Evolutionary conservation across 2,113 vertebrate genomes (phyloP), one percentile per base, ranked within the genome.

Genomic region (Carlito syrichta): DNA sequence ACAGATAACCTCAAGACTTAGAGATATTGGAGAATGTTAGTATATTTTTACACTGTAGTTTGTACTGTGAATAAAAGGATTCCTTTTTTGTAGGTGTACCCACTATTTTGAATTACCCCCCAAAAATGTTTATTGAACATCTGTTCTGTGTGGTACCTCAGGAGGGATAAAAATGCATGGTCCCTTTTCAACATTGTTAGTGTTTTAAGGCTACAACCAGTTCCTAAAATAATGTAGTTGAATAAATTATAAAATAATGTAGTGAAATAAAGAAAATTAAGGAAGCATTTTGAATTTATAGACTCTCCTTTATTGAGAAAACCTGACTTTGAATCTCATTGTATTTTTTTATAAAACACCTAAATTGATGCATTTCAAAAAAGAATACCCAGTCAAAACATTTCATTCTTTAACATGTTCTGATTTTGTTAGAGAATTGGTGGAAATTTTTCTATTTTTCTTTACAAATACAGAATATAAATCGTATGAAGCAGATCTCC

Each of bases 401-500:
- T 87, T n/a, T n/a, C 48, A 6, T 62, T 22, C 23, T 87, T 91
- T 92, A 62, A 68, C 40, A 86, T 94, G 9, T 94, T 96, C 94
- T 62, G 27, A 25, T 92, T 95, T 95, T 95, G n/a, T 83, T 83
- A 97, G 45, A 40, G 1, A 84, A 62, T 81, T 5, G 40, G 6
- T 95, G 22, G 48, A 76, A 11, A 86, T 82, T 96, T 76, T 87
- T 54, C n/a, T 79, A 20, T 96, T 85, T 78, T 82, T 84, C 74
- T 98, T 78, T 71, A 77, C 88, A 98, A 90, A 81, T 93, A n/a
- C 96, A 99, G 99, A 99, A 99, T 98, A 99, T 99, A 98, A 98
- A 99, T 98, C 98, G 98, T 84, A 99, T 99, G 94, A 99, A 98
- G 93, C 99, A 99, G 92, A 99, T 99, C 95, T 99, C 99, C 1